Evolutionary conservation across 2,888 invertebrate species (phyloP), one percentile per base, ranked within the genome.

Genomic region (Cryptus viduatorius): DNA sequence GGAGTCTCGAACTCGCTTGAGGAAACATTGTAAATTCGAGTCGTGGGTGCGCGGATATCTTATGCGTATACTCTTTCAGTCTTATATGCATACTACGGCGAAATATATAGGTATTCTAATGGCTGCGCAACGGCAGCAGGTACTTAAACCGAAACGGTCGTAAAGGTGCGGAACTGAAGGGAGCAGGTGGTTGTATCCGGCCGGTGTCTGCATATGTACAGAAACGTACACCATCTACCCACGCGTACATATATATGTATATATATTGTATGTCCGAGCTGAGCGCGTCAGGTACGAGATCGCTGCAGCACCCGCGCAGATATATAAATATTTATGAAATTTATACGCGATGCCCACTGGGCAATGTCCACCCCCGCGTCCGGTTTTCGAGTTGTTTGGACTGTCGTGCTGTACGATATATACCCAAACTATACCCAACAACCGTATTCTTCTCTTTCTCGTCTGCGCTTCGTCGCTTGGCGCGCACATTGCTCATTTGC

Each of bases 131-230:
- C 83, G 29, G 50, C 82, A 76, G 81, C 82, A 82, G 84, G 84
- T 84, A 84, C 59, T 84, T 84, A 84, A 84, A 72, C 31, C 75
- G 76, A 64, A 82, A 83, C 68, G 81, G 83, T 85, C 87, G 88
- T 87, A 89, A 89, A 90, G 90, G 90, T 90, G 90, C 88, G 86
- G 85, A 85, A 87, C 85, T 77, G 84, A 86, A 82, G 90, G 87
- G 89, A 90, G 92, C 91, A 93, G 92, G 92, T 92, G 92, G 89
- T 88, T 91, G 90, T 90, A 90, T 92, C 92, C 92, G 92, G 92
- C 89, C 90, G 90, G 92, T 91, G 90, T 79, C 79, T 85, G 88
- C 87, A 83, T 85, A 82, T 85, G 71, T 16, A 73, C 53, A 67
- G 14, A 56, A 14, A 31, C 61, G 61, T 31, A 16, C 16, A 61